Percentiles rank a stretch among this genome's conserved stretches.
Conservation (phyloP, 2,113 vertebrate genomes). For the Clupea harengus region DNA sequence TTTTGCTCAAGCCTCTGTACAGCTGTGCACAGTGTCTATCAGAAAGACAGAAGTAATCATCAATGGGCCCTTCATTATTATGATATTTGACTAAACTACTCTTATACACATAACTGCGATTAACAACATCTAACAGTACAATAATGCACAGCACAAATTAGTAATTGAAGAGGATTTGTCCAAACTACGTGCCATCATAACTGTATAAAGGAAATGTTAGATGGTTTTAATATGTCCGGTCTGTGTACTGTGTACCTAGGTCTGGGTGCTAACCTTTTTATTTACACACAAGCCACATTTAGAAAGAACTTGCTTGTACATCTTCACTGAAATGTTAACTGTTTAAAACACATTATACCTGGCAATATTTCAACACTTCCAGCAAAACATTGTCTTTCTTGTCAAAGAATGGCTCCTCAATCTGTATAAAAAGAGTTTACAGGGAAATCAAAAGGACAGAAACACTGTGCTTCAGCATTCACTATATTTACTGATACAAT, state of each 20-base stretch:
- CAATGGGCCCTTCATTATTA: neutral
- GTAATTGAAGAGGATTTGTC: neutral
- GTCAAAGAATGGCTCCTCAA: neutral
- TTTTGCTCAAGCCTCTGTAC: constrained; percentile 49
- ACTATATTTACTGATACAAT: neutral
- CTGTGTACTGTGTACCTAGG: too few relatives aligned
- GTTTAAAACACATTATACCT: constrained; percentile 26
- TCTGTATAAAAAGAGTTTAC: constrained; percentile 6
- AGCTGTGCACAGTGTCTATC: constrained; percentile 37
- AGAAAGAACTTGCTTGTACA: too few relatives aligned
- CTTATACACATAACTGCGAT: neutral
- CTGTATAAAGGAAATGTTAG: neutral
- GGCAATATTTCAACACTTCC: constrained; percentile 42
- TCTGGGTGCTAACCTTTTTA: too few relatives aligned
- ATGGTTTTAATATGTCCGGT: too few relatives aligned
- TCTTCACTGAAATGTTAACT: too few relatives aligned
- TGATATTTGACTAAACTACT: neutral
- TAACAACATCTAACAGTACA: neutral
- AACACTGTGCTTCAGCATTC: neutral
- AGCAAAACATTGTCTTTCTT: constrained; percentile 31
- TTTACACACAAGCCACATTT: too few relatives aligned
- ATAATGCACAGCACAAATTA: neutral
- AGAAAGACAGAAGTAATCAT: neutral
- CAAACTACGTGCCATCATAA: neutral
- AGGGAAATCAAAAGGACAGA: neutral